These are phyloP conservation scores for Takifugu rubripes DNA, from an alignment of 2,797 vertebrate genomes.

Conservation along the genomic window DNA sequence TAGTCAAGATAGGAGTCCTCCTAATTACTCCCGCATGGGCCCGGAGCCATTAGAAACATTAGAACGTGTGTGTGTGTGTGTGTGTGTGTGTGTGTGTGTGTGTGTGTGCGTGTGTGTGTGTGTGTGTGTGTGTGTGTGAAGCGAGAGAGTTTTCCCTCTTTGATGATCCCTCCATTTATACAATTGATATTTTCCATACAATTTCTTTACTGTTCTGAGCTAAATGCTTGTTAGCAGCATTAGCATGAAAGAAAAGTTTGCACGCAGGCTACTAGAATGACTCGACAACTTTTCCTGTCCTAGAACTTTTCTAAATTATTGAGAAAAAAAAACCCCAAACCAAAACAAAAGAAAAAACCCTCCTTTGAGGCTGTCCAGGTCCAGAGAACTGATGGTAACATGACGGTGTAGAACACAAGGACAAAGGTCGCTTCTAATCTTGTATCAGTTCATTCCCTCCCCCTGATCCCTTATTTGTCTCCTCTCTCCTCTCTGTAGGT, in stretches of 20 bases:
- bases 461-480: conserved; percentile 38
- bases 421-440: conserved; percentile 24
- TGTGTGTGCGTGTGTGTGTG: neutral
- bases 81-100: neutral
- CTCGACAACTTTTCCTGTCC: too few relatives aligned
- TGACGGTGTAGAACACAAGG: neutral
- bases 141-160: neutral
- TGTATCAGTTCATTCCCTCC: conserved; percentile 14
- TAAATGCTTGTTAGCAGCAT: neutral
- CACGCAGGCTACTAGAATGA: too few relatives aligned
- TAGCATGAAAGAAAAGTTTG: neutral
- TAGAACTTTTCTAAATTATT: too few relatives aligned
- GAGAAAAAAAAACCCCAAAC: too few relatives aligned
- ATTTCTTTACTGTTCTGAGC: neutral
- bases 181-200: neutral
- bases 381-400: neutral
- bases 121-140: neutral
- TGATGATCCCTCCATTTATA: neutral
- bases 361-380: neutral
- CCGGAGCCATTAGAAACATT: conserved; percentile 14
- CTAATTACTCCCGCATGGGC: conserved; percentile 44
- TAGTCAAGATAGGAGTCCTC: conserved; percentile 19
- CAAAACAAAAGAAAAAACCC: neutral
- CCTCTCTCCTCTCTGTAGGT: conserved; percentile 49
- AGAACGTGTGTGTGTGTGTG: conserved; percentile 4